A percentile compares a stretch with the other conserved stretches of the same genome.
Evolutionary conservation across 2,113 vertebrate species (phyloP).

Genomic region (Pangasianodon hypophthalmus): DNA sequence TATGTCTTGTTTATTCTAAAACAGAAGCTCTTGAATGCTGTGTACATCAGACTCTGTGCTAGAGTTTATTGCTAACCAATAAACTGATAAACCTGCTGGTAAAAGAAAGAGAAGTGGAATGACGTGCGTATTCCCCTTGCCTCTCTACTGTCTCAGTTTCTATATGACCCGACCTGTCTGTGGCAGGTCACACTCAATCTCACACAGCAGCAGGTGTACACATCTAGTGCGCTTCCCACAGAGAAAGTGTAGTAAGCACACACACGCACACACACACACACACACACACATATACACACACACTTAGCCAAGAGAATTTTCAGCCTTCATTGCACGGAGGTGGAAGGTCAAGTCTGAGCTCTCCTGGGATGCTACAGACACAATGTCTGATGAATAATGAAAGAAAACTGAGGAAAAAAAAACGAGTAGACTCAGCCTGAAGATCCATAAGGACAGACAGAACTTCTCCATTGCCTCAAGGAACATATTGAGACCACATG

Average conservation of each 20-base stretch:
- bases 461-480: constrained; percentile 9
- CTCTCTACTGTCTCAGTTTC: not conserved
- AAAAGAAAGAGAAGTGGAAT: constrained; percentile 20
- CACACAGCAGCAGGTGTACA: constrained; percentile 41
- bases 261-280: not conserved
- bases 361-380: constrained; percentile 17
- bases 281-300: not conserved
- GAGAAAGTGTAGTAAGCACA: not conserved
- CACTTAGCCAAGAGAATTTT: not conserved
- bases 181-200: constrained; percentile 54
- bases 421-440: not conserved
- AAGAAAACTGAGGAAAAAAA: constrained; percentile 1
- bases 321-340: not conserved
- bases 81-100: not conserved
- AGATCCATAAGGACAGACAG: not conserved
- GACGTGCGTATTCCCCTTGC: not conserved
- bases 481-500: not conserved
- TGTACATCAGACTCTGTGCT: not conserved
- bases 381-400: constrained; percentile 8
- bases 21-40: not conserved
- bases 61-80: too few species aligned
- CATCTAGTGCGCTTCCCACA: not conserved
- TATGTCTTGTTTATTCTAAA: not conserved
- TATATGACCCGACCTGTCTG: constrained; percentile 40
- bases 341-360: not conserved